A percentile compares a stretch with the other conserved stretches of the same genome.
Evolutionary conservation across 2,797 vertebrate genomes (phyloP).

Genomic region (Tamandua tetradactyla): DNA sequence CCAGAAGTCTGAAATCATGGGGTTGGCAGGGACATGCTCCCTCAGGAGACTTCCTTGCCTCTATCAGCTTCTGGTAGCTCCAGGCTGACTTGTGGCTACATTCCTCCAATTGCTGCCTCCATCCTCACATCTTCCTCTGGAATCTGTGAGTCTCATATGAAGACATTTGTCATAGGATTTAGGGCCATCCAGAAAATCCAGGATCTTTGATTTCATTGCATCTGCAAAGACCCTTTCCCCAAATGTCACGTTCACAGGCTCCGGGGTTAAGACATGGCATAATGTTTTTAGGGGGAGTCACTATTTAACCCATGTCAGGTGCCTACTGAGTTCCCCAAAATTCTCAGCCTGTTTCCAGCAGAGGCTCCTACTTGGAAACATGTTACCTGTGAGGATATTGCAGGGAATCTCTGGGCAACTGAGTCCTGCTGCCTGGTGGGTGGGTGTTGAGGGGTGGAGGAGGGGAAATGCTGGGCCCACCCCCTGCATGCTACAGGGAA

Average conservation of each 20-base stretch:
- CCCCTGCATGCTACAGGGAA: not conserved
- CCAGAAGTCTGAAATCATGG: too few relatives aligned
- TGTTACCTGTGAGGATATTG: not conserved
- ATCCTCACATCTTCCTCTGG: rapidly evolving
- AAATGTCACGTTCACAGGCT: too few relatives aligned
- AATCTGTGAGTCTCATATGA: not conserved
- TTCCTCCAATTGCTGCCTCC: too few relatives aligned
- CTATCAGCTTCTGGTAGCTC: not conserved
- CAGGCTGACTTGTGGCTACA: too few relatives aligned
- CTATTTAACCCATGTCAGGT: not conserved
- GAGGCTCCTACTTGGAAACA: too few relatives aligned
- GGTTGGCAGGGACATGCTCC: too few relatives aligned
- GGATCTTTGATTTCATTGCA: not conserved
- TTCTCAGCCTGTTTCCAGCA: not conserved
- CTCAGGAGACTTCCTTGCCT: too few relatives aligned
- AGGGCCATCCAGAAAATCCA: not conserved
- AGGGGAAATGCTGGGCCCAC: too few relatives aligned
- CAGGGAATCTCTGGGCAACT: not conserved
- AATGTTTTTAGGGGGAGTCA: not conserved
- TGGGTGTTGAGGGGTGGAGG: too few relatives aligned
- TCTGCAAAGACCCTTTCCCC: not conserved
- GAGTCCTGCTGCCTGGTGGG: too few relatives aligned
- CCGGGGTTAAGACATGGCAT: not conserved
- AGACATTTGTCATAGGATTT: too few relatives aligned
- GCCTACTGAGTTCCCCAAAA: not conserved